Evolutionary conservation across 2,888 invertebrate species (phyloP).

Genomic region (Andricus curvator): DNA sequence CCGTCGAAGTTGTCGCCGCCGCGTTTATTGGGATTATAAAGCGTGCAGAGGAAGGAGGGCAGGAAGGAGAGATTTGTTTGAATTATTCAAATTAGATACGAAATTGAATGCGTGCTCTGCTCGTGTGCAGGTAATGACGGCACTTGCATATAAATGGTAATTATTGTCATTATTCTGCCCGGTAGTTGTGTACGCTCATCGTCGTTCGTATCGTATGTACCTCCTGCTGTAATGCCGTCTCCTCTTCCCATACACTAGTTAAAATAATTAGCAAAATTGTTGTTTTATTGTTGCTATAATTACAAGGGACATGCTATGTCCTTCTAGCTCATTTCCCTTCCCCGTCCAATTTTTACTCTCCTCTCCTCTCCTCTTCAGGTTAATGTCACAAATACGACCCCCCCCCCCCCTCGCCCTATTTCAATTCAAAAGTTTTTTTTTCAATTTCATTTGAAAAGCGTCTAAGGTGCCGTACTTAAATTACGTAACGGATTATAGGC

Average conservation of each 20-base stretch:
- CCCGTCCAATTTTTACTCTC: conserved; percentile 48
- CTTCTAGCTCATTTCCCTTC: conserved; percentile 45
- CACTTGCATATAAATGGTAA: conserved; percentile 78
- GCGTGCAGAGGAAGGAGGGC: conserved; percentile 76
- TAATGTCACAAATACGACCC: too few species aligned
- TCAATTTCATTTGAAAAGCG: too few species aligned
- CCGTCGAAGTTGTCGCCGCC: conserved; percentile 68
- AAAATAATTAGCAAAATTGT: conserved; percentile 78
- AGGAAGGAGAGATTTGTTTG: conserved; percentile 78
- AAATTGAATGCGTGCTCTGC: conserved; percentile 78
- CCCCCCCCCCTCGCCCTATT: too few species aligned
- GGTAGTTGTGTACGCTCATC: conserved; percentile 66
- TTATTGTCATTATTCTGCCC: conserved; percentile 77
- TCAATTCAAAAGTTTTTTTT: too few species aligned
- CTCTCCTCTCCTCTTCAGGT: neutral
- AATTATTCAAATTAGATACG: conserved; percentile 78
- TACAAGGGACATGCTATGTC: conserved; percentile 76
- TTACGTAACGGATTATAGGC: too few species aligned
- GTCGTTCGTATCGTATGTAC: too few species aligned
- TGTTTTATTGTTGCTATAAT: conserved; percentile 78
- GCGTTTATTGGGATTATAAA: conserved; percentile 75
- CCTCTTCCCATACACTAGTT: conserved; percentile 77
- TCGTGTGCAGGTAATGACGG: conserved; percentile 78
- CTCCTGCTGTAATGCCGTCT: conserved; percentile 71
- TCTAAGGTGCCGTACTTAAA: too few species aligned